Base-by-base conservation (phyloP, 2,888 invertebrate species). In the Gasteruption jaculator region DNA sequence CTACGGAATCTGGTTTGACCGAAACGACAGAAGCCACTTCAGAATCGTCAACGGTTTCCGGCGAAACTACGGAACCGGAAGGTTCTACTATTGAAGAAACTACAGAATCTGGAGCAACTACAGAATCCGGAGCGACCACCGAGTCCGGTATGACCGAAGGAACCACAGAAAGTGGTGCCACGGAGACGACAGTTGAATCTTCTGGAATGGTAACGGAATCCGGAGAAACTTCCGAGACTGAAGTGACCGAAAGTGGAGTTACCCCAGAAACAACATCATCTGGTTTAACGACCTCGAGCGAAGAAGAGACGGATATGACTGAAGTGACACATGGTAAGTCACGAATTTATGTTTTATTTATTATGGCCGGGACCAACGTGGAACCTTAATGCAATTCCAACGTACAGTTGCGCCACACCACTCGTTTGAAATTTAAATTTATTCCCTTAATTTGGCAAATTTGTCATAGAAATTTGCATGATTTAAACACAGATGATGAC, bases 271-370 rank as follows among this genome's bases (percentile, higher is more conserved):
- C 53, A n/a, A n/a, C 42, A 6, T 45, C 45, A 38, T 44, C 29
- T 12, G 43, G 43, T 11, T 41, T 44, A 27, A 43, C 52, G 10
- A 37, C 43, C 19, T 43, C 51, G 12, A 53, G 53, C 5, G 59
- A 50, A 18, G 55, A 49, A 43, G 54, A 56, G 16, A 50, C 54
- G 11, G 61, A 58, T 19, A 43, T 55, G 2, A 62, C 63, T 4
- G 64, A 48, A 19, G 54, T 52, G 48, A 57, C 65, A 3, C 56
- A 57, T 29, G 38, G 63, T 63, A 48, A 48, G 49, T 50, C 15
- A 18, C 2, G 14, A 4, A 19, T 20, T 12, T 16, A 25, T 18
- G 20, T 12, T 14, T 25, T 42, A 15, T 25, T 38, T 24, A 22
- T 18, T n/a, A n/a, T n/a, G n/a, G n/a, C n/a, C n/a, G n/a, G n/a